Percentiles rank a stretch among this genome's conserved stretches.
These are phyloP conservation scores for Raja brachyura DNA, from an alignment of 2,113 vertebrate genomes.

Conservation along the genomic window DNA sequence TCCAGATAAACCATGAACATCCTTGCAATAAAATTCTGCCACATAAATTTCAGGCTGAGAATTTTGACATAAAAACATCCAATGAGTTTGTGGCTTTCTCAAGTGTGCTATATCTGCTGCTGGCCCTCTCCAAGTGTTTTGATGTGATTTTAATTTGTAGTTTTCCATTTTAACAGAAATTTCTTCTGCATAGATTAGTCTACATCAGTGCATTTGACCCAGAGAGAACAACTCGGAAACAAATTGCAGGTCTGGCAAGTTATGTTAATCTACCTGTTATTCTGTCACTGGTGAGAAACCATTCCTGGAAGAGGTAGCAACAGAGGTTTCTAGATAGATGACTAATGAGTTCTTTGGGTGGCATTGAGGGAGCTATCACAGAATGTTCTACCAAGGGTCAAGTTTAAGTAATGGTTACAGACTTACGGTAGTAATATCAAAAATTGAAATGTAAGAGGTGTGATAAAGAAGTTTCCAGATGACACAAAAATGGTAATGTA, in stretches of 20 bases:
- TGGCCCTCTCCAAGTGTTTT: background rate
- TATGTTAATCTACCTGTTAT: background rate
- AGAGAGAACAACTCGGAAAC: background rate
- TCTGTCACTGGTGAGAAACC: background rate
- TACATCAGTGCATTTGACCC: conserved; percentile 2
- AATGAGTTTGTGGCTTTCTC: background rate
- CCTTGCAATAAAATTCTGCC: background rate
- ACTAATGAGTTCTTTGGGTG: no score
- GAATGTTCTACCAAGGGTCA: no score
- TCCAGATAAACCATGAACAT: background rate
- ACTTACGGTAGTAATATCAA: no score
- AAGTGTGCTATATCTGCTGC: background rate
- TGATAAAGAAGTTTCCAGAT: no score
- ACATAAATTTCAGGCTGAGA: background rate
- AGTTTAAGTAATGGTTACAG: no score
- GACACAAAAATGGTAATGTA: no score
- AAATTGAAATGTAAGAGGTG: no score
- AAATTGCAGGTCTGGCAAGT: conserved; percentile 17
- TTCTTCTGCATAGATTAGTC: conserved; percentile 29
- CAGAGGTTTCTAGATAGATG: no score
- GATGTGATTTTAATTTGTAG: background rate
- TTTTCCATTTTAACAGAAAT: conserved; percentile 32
- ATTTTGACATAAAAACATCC: background rate
- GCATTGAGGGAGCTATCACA: no score
- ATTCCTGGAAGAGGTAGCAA: background rate